Evolutionary conservation across 2,888 invertebrate genomes (phyloP), one percentile per base, ranked within the genome.

Genomic region (Monopis laevigella): DNA sequence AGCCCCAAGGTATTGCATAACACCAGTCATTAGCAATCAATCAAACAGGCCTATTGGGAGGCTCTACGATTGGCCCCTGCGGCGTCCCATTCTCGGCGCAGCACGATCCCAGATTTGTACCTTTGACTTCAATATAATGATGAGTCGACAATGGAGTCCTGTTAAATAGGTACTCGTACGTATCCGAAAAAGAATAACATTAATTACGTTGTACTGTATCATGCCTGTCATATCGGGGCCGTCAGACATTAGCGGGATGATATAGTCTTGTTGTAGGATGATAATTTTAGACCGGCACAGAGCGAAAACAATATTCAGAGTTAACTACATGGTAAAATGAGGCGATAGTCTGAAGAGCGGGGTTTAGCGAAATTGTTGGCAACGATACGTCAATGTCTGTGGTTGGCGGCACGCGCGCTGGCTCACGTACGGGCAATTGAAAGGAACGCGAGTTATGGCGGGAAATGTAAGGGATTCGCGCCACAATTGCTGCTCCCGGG

Each of bases 1-100:
- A 14, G 32, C 17, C 32, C 32, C 17, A 17, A 14, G 32, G 40
- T 27, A 39, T 19, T 19, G 58, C 59, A 55, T 68, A 74, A 73
- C 70, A 67, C 73, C 70, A 64, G 67, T 66, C 62, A 70, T 74
- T 73, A 66, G 68, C 72, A 72, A 74, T 75, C 77, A 74, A 77
- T 77, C 71, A 64, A 55, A 55, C 54, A 51, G 59, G 56, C 64
- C 53, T 53, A 51, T 63, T 65, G 64, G 65, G 66, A 60, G 66
- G 62, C 50, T 55, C 53, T 54, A 47, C 66, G 68, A 72, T 67
- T 60, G 61, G 52, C 62, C 65, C 68, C 67, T 51, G 65, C 61
- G 69, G 66, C 65, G 27, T 13, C 39, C 26, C 39, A 26, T 28
- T 27, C 28, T 12, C 11, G 16, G 2, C 36, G 13, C 21, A 32